These are phyloP conservation scores for Spilosoma lubricipeda DNA, from an alignment of 2,888 invertebrate genomes.

Conservation along the genomic window DNA sequence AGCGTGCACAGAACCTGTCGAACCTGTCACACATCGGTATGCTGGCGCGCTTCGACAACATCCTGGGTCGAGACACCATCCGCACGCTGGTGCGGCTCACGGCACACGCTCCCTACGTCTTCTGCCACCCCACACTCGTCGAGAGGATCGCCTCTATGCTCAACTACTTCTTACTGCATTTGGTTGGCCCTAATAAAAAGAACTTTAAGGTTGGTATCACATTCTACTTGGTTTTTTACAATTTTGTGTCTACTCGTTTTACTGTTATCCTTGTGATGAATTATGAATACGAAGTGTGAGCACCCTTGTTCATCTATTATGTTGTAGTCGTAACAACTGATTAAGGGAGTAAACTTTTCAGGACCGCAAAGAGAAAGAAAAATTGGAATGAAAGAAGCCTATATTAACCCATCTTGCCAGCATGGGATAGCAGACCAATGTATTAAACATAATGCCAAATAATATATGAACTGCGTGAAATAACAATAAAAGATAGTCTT, in stretches of 20 bases:
- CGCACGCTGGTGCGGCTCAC: slow-evolving; percentile 92
- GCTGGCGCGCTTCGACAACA: slow-evolving; percentile 96
- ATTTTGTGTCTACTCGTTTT: not conserved
- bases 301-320: no score
- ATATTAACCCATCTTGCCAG: no score
- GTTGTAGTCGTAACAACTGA: no score
- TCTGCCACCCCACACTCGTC: slow-evolving; percentile 96
- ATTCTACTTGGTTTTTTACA: not conserved
- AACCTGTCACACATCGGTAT: slow-evolving; percentile 92
- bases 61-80: slow-evolving; percentile 95
- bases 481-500: no score
- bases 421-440: no score
- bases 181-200: slow-evolving; percentile 96
- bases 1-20: slow-evolving; percentile 91
- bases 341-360: no score
- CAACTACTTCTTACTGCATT: slow-evolving; percentile 95
- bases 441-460: no score
- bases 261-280: not conserved
- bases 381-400: no score
- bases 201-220: slow-evolving; percentile 90
- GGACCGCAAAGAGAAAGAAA: no score
- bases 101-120: slow-evolving; percentile 91
- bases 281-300: not conserved
- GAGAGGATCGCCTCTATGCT: slow-evolving; percentile 98
- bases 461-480: no score